phyloP scores from a whole-genome alignment of 2,113 vertebrate genomes.

The Turdus rufiventris region DNA sequence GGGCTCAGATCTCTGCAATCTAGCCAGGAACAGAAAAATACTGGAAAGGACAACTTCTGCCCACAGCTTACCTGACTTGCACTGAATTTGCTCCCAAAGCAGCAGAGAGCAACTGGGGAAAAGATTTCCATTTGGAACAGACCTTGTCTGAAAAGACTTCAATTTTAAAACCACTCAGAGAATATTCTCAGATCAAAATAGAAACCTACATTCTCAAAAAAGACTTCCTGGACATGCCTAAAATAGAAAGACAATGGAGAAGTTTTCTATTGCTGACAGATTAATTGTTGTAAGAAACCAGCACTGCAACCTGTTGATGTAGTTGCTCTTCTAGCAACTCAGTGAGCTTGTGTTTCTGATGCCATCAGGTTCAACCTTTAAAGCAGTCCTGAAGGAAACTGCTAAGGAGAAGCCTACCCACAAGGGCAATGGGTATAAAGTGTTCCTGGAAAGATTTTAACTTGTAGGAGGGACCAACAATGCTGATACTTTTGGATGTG shows the following conservation, averaged over 20 bases:
- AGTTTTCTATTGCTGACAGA: background rate
- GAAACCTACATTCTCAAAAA: background rate
- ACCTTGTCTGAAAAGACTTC: background rate
- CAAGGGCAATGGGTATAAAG: background rate
- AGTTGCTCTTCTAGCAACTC: background rate
- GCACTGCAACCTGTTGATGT: background rate
- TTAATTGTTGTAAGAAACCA: background rate
- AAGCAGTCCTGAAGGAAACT: background rate
- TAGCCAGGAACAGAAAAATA: background rate
- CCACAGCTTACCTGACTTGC: background rate
- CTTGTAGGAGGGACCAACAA: fast-evolving
- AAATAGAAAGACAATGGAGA: slow-evolving; percentile 9
- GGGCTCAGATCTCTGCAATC: background rate
- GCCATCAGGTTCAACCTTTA: background rate
- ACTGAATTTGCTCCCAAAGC: background rate
- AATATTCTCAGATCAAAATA: background rate
- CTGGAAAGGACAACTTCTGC: background rate
- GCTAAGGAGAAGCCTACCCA: background rate
- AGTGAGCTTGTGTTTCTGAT: background rate
- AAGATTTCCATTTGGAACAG: background rate
- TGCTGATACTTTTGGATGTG: background rate
- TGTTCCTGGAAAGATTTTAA: background rate
- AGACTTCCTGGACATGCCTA: background rate
- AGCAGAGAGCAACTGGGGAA: background rate
- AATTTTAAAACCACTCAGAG: background rate